Evolutionary conservation across 1,140 invertebrate species (phyloP), one percentile per base, ranked within the genome.

Genomic region (Lepidurus couesii): DNA sequence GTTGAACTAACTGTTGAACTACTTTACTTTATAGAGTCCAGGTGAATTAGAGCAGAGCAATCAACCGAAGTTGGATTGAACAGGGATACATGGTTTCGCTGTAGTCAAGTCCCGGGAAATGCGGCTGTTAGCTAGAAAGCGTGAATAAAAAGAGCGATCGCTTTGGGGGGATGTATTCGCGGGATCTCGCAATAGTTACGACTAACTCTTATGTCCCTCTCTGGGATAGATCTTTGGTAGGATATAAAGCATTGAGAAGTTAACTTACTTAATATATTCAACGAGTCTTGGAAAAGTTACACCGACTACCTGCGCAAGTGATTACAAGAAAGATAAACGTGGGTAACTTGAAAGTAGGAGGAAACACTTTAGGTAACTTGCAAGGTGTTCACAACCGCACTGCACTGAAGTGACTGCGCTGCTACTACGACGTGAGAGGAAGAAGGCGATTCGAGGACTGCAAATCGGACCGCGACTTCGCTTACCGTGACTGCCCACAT

Each of bases 401-500:
- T 65, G 53, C 53, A 65, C 21, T n/a, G 53, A 65, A 65, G 53
- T 65, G 53, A 65, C 53, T 65, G 53, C 16, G 53, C 16, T 65
- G 21, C 53, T 13, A 65, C 16, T 13, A 65, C 53, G 53, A 65
- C 53, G 53, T 65, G 53, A 65, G 53, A 65, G 53, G 53, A 34
- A 65, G 53, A 65, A 65, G 53, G 16, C 53, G 53, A 65, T 65
- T 65, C 53, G 53, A 7, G 16, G 53, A 21, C 53, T 65, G 53
- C 53, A 21, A 65, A 21, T 65, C 53, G 16, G 16, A 7, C 53
- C 21, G 53, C 53, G 53, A 65, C 53, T 65, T 65, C 53, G 53
- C 21, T 65, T 65, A 65, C 53, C 53, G n/a, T 65, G 53, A 65
- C 53, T 65, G 53, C 53, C n/a, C 53, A 65, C 53, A 65, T 65